A percentile compares a stretch with the other conserved stretches of the same genome.
Evolutionary conservation across 2,888 invertebrate genomes (phyloP).

Genomic region (Graphium colonna): DNA sequence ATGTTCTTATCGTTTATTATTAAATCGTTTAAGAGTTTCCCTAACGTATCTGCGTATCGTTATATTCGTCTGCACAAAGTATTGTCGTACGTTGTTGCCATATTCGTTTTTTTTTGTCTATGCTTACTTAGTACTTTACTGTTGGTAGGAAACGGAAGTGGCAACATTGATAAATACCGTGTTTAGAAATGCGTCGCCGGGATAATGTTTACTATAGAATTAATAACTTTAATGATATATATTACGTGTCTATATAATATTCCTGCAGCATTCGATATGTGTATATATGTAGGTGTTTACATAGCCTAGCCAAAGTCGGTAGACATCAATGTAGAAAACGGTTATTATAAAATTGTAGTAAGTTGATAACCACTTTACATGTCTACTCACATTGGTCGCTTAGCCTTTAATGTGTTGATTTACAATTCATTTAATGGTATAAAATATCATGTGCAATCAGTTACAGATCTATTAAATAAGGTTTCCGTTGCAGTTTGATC

Average conservation of each 20-base stretch:
- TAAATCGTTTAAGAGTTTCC: constrained; percentile 20
- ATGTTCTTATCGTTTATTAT: constrained; percentile 33
- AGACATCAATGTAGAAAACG: constrained; percentile 6
- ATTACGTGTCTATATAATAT: constrained; percentile 4
- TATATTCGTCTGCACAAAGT: constrained; percentile 48
- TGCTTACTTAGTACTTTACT: constrained; percentile 29
- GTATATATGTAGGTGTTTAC: constrained; percentile 37
- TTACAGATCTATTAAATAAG: constrained; percentile 50
- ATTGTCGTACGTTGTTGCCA: constrained; percentile 42
- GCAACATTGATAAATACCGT: constrained; percentile 34
- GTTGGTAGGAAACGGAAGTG: constrained; percentile 37
- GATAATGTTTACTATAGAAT: not conserved
- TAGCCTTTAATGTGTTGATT: constrained; percentile 30
- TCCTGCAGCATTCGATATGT: constrained; percentile 9
- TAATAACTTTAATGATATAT: not conserved
- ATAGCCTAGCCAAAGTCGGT: constrained; percentile 33
- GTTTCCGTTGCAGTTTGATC: constrained; percentile 16
- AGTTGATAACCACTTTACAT: not conserved
- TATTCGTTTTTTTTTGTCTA: constrained; percentile 21
- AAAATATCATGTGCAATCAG: constrained; percentile 63
- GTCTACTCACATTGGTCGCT: constrained; percentile 18
- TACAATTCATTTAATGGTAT: constrained; percentile 63
- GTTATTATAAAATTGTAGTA: not conserved
- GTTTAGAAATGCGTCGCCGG: not conserved
- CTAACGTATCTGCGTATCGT: constrained; percentile 13